These are phyloP conservation scores for Ovis aries DNA, from an alignment of 2,113 vertebrate genomes.

Conservation along the genomic window DNA sequence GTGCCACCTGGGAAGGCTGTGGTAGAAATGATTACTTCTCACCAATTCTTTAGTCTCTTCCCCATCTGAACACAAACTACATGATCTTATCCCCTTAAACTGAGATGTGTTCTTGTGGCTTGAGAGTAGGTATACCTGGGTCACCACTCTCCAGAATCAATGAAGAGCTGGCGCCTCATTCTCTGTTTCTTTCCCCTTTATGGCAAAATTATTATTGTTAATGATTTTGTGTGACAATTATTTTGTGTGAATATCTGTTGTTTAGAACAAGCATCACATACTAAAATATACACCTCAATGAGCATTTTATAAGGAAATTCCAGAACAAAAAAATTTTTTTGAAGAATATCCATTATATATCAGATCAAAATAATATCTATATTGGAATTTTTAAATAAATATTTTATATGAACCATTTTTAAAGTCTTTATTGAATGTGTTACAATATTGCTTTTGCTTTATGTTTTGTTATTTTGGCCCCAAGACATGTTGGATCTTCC, in stretches of 20 bases:
- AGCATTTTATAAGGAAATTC: background rate
- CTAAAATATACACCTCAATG: background rate
- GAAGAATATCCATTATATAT: background rate
- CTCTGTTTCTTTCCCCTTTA: background rate
- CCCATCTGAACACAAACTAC: background rate
- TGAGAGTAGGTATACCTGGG: fast-evolving
- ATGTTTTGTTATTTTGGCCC: background rate
- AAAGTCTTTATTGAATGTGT: background rate
- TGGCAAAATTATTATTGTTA: background rate
- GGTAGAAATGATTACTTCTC: background rate
- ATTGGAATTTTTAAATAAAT: background rate
- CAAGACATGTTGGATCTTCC: background rate
- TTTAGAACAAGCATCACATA: background rate
- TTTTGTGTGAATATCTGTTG: background rate
- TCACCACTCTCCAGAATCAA: too few species aligned
- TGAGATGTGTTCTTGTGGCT: background rate
- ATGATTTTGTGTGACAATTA: background rate
- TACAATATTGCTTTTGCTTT: background rate
- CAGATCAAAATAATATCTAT: background rate
- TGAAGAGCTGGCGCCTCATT: background rate
- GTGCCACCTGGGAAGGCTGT: background rate
- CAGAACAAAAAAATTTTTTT: background rate
- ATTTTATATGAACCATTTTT: background rate
- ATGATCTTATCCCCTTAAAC: background rate
- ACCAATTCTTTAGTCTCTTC: background rate